Conservation (phyloP, 92 coral and sea anemone genomes). For the Muricea muricata region DNA sequence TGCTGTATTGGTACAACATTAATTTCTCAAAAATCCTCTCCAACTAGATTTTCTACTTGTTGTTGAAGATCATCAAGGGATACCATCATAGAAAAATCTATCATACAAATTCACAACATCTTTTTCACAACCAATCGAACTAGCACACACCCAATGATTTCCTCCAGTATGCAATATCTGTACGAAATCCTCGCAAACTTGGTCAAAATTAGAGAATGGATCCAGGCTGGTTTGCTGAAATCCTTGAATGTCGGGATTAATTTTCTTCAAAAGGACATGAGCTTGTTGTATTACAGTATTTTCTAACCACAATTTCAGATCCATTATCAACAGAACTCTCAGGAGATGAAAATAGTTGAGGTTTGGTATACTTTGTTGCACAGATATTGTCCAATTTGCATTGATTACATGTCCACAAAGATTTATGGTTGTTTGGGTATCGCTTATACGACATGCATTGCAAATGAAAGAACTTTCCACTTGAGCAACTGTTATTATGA, state of each 20-base stretch:
- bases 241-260: constrained; percentile 26
- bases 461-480: constrained; percentile 44
- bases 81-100: constrained; percentile 66
- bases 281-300: constrained; percentile 12
- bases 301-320: constrained; percentile 12
- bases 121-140: constrained; percentile 68
- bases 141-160: constrained; percentile 72
- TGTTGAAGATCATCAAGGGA: constrained; percentile 68
- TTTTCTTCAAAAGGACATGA: constrained; percentile 10
- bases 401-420: constrained; percentile 28
- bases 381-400: constrained; percentile 27
- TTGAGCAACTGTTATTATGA: constrained; percentile 16
- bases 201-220: constrained; percentile 8
- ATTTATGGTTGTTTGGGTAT: constrained; percentile 35
- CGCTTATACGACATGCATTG: constrained; percentile 44
- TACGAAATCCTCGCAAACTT: constrained; percentile 57
- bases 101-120: constrained; percentile 70
- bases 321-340: constrained; percentile 15
- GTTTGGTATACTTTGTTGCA: constrained; percentile 8
- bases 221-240: constrained; percentile 3
- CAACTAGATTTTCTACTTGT: constrained; percentile 57
- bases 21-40: constrained; percentile 57
- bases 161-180: constrained; percentile 65
- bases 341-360: constrained; percentile 18
- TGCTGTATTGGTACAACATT: constrained; percentile 53